These are phyloP conservation scores for Drosophila kohkoa DNA, from an alignment of 1,140 invertebrate species.

Conservation along the genomic window DNA sequence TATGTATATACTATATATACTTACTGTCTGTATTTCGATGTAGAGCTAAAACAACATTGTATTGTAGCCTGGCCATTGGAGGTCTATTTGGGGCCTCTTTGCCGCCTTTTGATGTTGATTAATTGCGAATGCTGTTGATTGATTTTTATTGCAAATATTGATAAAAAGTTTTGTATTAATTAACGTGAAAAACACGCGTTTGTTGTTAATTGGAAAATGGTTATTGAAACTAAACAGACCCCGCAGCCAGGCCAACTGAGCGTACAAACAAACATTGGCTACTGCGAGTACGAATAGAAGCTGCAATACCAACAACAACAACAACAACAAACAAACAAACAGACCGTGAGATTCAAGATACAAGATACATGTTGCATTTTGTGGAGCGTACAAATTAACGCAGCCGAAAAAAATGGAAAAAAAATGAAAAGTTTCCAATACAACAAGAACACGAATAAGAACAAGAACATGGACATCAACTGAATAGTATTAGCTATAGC, in stretches of 20 bases:
- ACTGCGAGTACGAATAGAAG: constrained; percentile 9
- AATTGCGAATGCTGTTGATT: constrained; percentile 81
- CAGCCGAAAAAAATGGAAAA: constrained; percentile 42
- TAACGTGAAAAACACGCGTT: constrained; percentile 83
- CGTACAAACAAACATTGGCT: constrained; percentile 70
- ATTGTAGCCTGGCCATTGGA: constrained; percentile 12
- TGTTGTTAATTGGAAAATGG: constrained; percentile 81
- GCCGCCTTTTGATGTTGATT: constrained; percentile 79
- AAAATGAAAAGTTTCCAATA: constrained; percentile 63
- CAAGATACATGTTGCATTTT: constrained; percentile 76
- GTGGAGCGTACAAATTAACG: constrained; percentile 79
- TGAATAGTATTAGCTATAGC: constrained; percentile 19
- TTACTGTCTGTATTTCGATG: constrained; percentile 10
- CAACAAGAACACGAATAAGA: constrained; percentile 42
- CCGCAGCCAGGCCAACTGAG: constrained; percentile 49
- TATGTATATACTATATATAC: no score
- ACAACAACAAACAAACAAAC: constrained; percentile 70
- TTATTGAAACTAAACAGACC: constrained; percentile 81
- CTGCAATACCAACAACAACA: constrained; percentile 47
- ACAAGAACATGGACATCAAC: constrained; percentile 30
- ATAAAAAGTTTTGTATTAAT: constrained; percentile 84
- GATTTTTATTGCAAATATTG: constrained; percentile 84
- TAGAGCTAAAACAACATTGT: constrained; percentile 33
- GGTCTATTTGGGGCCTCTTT: constrained; percentile 45
- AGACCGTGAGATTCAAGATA: constrained; percentile 74